phyloP scores from a whole-genome alignment of 1,140 invertebrate genomes.

The Drosophila malerkotliana region DNA sequence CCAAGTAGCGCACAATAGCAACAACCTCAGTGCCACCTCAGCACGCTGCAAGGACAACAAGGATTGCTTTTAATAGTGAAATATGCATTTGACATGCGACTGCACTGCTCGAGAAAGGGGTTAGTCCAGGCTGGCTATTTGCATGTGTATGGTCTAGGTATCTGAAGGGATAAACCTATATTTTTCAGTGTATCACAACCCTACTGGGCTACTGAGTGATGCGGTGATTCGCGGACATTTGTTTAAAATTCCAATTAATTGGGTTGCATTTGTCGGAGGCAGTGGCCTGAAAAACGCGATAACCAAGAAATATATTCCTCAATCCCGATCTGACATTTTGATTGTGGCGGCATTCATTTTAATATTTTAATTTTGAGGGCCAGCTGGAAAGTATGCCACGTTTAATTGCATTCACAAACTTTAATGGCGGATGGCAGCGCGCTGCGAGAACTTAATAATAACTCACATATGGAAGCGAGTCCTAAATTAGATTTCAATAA shows the following conservation, averaged over 20 bases:
- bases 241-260: conserved; percentile 53
- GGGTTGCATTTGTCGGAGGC: conserved; percentile 39
- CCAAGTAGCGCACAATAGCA: conserved; percentile 39
- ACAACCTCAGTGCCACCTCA: not conserved
- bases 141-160: conserved; percentile 1
- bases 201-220: conserved; percentile 7
- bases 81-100: conserved; percentile 80
- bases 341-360: conserved; percentile 13
- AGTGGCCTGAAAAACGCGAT: conserved; percentile 30
- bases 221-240: conserved; percentile 54
- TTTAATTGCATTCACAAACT: conserved; percentile 1
- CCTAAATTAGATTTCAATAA: conserved; percentile 48
- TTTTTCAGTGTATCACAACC: conserved; percentile 4
- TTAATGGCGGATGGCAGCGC: not conserved
- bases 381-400: conserved; percentile 38
- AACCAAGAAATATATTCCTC: conserved; percentile 45
- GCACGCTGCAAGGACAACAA: conserved; percentile 33
- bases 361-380: not conserved
- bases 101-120: conserved; percentile 26
- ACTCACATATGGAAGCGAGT: conserved; percentile 19
- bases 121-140: not conserved
- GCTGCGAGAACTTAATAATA: conserved; percentile 24
- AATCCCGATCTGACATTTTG: conserved; percentile 27
- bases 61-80: conserved; percentile 48
- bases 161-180: too few relatives aligned